Evolutionary conservation across 2,113 vertebrate genomes (phyloP).

Genomic region (Stomatorhinus ivindoensis): DNA sequence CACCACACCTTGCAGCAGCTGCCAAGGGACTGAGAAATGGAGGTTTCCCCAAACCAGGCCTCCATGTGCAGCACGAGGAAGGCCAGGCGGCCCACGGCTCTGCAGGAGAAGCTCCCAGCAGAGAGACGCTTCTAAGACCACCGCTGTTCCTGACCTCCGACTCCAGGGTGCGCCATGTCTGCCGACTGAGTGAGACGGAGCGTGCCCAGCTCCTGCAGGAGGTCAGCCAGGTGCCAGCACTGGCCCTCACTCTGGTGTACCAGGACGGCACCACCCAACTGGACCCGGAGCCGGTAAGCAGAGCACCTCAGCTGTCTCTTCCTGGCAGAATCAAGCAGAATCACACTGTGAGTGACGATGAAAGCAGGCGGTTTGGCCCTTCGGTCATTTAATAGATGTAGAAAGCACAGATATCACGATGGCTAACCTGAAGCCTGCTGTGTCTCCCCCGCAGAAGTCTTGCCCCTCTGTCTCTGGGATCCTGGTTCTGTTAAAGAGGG

Average conservation of each 20-base stretch:
- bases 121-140: slow-evolving; percentile 1
- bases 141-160: slow-evolving; percentile 44
- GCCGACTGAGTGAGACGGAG: slow-evolving; percentile 52
- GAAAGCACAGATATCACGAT: background rate
- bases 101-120: slow-evolving; percentile 11
- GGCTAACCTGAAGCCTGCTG: background rate
- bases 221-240: slow-evolving; percentile 42
- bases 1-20: background rate
- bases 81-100: background rate
- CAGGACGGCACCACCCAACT: slow-evolving; percentile 77
- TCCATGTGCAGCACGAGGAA: background rate
- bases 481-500: slow-evolving; percentile 61
- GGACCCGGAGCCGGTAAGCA: slow-evolving; percentile 60
- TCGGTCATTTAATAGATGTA: background rate
- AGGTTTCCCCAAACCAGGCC: slow-evolving; percentile 6
- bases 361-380: background rate
- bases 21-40: background rate
- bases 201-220: slow-evolving; percentile 52
- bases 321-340: background rate
- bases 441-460: slow-evolving; percentile 52
- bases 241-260: slow-evolving; percentile 71
- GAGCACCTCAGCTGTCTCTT: background rate
- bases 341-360: background rate
- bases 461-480: slow-evolving; percentile 65
- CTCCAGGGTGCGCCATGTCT: slow-evolving; percentile 54